phyloP scores from a whole-genome alignment of 2,888 invertebrate genomes.

The Autographa gamma region DNA sequence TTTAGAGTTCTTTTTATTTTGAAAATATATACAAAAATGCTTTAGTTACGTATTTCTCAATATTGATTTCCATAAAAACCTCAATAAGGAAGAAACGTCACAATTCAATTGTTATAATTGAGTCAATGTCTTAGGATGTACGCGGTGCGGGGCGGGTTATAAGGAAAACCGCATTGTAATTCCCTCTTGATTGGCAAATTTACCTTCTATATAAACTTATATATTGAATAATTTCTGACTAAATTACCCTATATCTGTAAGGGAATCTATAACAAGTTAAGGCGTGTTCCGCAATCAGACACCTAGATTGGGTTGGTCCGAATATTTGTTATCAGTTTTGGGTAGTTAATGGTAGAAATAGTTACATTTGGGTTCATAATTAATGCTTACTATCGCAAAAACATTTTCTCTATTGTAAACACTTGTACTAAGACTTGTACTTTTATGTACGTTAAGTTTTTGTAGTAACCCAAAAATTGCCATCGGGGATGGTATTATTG shows the following conservation, averaged over 20 bases:
- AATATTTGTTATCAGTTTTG: constrained; percentile 4
- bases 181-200: constrained; percentile 54
- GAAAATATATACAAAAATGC: not conserved
- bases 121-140: constrained; percentile 29
- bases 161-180: constrained; percentile 53
- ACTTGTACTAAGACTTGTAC: too few relatives aligned
- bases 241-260: constrained; percentile 30
- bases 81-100: constrained; percentile 23
- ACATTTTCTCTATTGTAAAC: too few relatives aligned
- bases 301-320: constrained; percentile 1
- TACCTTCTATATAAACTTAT: constrained; percentile 47
- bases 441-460: too few relatives aligned
- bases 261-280: not conserved
- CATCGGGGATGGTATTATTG: too few relatives aligned
- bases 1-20: not conserved
- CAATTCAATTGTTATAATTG: constrained; percentile 49
- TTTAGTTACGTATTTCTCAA: not conserved
- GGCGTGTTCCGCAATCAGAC: constrained; percentile 3
- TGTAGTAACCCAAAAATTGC: too few relatives aligned
- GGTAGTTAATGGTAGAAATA: not conserved
- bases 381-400: too few relatives aligned
- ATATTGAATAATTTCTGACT: constrained; percentile 48
- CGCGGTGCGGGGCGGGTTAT: constrained; percentile 20
- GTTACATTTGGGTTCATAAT: not conserved
- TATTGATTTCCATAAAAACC: constrained; percentile 1